Conservation (phyloP, 2,797 vertebrate species). For the Avahi laniger region DNA sequence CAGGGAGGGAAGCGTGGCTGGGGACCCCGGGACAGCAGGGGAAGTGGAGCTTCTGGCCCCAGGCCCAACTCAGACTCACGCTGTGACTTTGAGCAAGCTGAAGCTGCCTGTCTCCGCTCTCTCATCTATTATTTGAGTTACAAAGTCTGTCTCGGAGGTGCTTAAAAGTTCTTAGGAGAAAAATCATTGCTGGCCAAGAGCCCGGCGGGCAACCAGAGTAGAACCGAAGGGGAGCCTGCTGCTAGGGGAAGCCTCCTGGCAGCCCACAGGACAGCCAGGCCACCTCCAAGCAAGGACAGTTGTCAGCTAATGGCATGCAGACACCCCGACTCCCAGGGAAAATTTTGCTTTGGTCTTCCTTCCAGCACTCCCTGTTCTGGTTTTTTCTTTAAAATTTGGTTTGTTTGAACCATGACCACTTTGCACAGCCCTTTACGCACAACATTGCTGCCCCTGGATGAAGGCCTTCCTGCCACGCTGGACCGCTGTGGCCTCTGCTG, state of each 20-base stretch:
- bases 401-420: neutral
- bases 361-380: neutral
- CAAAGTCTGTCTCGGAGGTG: neutral
- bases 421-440: neutral
- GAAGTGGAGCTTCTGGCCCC: neutral
- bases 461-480: neutral
- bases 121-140: neutral
- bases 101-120: neutral
- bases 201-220: neutral
- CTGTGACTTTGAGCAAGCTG: slow-evolving; percentile 19
- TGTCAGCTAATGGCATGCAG: neutral
- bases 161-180: neutral
- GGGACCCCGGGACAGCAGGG: neutral
- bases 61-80: neutral
- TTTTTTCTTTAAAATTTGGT: neutral
- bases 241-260: neutral
- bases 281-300: neutral
- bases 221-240: neutral
- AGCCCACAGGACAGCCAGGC: too few species aligned
- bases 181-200: neutral
- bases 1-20: neutral
- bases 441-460: neutral
- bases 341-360: neutral
- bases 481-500: neutral
- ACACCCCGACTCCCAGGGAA: neutral